Evolutionary conservation across 1,140 invertebrate genomes (phyloP), one percentile per base, ranked within the genome.

Genomic region (Chrysoperla carnea): DNA sequence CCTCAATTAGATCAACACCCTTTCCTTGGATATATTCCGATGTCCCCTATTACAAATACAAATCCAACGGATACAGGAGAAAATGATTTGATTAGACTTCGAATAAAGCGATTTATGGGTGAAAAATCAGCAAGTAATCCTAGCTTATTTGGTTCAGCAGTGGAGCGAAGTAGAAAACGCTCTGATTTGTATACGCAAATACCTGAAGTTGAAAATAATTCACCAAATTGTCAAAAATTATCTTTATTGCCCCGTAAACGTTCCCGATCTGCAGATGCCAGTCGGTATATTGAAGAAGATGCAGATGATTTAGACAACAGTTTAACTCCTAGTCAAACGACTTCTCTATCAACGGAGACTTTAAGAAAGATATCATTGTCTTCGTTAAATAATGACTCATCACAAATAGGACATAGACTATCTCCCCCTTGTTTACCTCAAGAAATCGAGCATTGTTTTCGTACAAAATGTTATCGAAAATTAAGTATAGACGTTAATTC

Each of bases 241-340:
- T 48, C 55, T 4, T 66, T 37, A 44, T 65, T 6, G 40, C n/a
- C 58, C 31, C 59, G 73, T 40, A 75, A 73, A 47, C 59, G 78
- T 45, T 83, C 80, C 0, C 78, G 76, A 51, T 82, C 78, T 1
- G 78, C 76, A 1, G 78, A 82, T 57, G 80, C 80, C 0, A 71
- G 75, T 0, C 67, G 72, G 49, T 69, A 72, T 37, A 53, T 76
- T 13, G 73, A 76, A 57, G 72, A 75, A 41, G 17, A 23, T 23
- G 49, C 64, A 9, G 69, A 70, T 51, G 67, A 68, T 49, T 66
- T 67, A 42, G 64, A 68, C 36, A 63, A 59, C 40, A 66, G 63
- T 37, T 57, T 66, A 31, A 23, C 17, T 5, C 61, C 61, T 27
- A 67, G 64, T 42, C 59, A 64, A 46, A 60, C 60, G 7, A 66